Evolutionary conservation across 2,113 vertebrate genomes (phyloP), one percentile per base, ranked within the genome.

Genomic region (Phylloscopus whistleri): DNA sequence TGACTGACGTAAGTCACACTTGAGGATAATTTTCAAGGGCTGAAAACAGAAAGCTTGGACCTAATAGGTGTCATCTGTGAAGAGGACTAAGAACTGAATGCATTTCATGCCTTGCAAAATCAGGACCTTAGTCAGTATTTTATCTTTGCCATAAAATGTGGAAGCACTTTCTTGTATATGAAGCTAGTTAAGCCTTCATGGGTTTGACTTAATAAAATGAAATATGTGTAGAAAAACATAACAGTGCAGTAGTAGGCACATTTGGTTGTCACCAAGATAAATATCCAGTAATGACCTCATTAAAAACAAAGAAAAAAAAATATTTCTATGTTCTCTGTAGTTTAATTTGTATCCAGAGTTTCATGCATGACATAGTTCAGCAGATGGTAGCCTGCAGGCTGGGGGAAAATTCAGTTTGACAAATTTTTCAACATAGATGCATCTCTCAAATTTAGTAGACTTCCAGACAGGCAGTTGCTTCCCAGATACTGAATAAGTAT

Each of bases 301-400:
- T 24, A 56, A 52, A 74, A 60, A 84, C 48, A 13, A 3, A 24
- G 10, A 3, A 24, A 20, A 64, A 49, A 59, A 17, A 30, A 14
- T 55, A 33, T 70, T 79, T 84, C 37, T 87, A 0, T 63, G 24
- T 60, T 76, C 58, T 37, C 49, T 94, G 27, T 75, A n/a, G 37
- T 89, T 96, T 90, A 69, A 72, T 93, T 84, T 59, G 7, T 55
- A 13, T 81, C 27, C 52, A 69, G 73, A 23, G 19, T 64, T 96
- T 94, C 77, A 90, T 91, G 77, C 78, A 66, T 84, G 56, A 62
- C 44, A 37, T 79, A 63, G 44, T 67, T 95, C 72, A 94, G 79
- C 92, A 92, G 93, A 94, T 94, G 82, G 78, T 82, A 82, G 53
- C 67, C 92, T 91, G 41, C 63, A 72, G 89, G 84, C 33, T 89